Evolutionary conservation across 2,888 invertebrate genomes (phyloP).

Genomic region (Teleogryllus oceanicus): DNA sequence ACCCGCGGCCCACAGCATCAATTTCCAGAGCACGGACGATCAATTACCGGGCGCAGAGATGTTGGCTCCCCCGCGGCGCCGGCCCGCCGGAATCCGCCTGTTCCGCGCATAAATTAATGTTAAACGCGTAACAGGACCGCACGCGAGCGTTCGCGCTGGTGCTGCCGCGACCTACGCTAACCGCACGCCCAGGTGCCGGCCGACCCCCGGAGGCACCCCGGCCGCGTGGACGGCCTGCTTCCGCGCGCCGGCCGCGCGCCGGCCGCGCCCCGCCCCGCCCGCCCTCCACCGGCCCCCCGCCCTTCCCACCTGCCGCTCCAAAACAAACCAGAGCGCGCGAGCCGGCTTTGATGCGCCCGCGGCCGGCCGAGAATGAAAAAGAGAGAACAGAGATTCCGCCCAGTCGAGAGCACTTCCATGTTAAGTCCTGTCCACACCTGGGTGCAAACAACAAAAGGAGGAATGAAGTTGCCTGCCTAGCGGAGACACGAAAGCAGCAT

Average conservation of each 20-base stretch:
- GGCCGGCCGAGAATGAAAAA: background rate
- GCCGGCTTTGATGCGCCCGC: background rate
- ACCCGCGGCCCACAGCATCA: background rate
- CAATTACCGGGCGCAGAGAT: background rate
- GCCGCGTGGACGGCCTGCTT: background rate
- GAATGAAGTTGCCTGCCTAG: too few relatives aligned
- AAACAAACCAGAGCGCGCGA: too few relatives aligned
- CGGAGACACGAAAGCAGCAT: too few relatives aligned
- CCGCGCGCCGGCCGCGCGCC: background rate
- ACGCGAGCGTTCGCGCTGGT: background rate
- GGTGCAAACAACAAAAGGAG: background rate
- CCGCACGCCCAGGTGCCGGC: background rate
- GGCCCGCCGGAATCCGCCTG: background rate
- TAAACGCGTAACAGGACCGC: conserved; percentile 1
- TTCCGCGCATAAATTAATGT: conserved; percentile 18
- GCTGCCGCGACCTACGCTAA: background rate
- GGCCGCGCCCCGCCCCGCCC: background rate
- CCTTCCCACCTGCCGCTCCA: too few relatives aligned
- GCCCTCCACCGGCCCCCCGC: too few relatives aligned
- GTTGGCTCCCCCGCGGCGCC: background rate
- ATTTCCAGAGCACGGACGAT: conserved; percentile 7
- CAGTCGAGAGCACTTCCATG: conserved; percentile 1
- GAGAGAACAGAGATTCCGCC: background rate
- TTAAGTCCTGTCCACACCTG: background rate
- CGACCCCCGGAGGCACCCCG: background rate